A percentile compares a stretch with the other conserved stretches of the same genome.
Evolutionary conservation across 2,888 invertebrate species (phyloP).

Genomic region (Sinelater perroti): DNA sequence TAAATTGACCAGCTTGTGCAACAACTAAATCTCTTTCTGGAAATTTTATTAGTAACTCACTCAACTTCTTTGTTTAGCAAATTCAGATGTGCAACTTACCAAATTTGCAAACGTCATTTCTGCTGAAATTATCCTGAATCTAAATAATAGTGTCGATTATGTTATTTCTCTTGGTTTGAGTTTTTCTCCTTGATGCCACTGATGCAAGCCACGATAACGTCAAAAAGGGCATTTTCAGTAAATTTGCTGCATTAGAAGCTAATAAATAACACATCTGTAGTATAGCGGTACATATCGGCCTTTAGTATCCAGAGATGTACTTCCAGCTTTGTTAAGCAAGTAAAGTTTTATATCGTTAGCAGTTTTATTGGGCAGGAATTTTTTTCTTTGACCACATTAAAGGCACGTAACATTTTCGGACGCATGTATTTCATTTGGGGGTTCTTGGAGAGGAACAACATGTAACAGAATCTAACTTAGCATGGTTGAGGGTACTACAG

Average conservation of each 20-base stretch:
- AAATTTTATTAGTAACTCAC: too few species aligned
- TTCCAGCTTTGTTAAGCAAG: constrained; percentile 56
- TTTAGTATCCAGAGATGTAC: constrained; percentile 49
- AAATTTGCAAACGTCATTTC: background rate
- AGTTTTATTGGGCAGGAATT: constrained; percentile 57
- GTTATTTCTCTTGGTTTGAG: constrained; percentile 47
- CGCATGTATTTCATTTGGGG: constrained; percentile 64
- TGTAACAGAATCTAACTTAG: constrained; percentile 56
- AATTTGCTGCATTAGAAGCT: constrained; percentile 42
- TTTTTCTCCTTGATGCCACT: constrained; percentile 46
- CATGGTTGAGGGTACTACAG: constrained; percentile 58
- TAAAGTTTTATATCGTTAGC: constrained; percentile 47
- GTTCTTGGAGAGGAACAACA: constrained; percentile 59
- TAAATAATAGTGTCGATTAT: constrained; percentile 51
- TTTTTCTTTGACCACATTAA: constrained; percentile 64
- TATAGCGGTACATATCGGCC: constrained; percentile 52
- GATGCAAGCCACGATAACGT: constrained; percentile 45
- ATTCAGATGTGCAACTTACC: too few species aligned
- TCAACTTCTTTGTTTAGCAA: too few species aligned
- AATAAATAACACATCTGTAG: constrained; percentile 48
- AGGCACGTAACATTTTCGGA: constrained; percentile 62
- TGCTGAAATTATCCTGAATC: background rate
- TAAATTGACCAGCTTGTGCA: constrained; percentile 68
- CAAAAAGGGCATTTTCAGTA: constrained; percentile 49
- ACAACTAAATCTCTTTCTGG: constrained; percentile 66